Conservation (phyloP, 2,888 invertebrate genomes). For the Tillus elongatus region DNA sequence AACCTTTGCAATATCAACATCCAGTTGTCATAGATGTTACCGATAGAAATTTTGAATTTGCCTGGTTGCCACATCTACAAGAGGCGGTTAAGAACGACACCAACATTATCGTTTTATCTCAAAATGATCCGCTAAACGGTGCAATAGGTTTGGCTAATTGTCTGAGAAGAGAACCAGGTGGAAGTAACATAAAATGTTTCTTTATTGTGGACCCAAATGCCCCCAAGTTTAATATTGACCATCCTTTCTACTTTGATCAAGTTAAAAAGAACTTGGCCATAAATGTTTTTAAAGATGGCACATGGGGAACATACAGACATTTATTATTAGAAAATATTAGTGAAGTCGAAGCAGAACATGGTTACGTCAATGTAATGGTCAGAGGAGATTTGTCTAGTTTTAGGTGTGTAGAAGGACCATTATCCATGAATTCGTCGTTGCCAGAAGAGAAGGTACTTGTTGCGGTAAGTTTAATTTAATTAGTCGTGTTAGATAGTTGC, state of each 20-base stretch:
- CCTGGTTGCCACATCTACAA: constrained; percentile 47
- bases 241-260: constrained; percentile 57
- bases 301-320: constrained; percentile 65
- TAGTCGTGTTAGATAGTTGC: too few relatives aligned
- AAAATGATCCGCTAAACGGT: constrained; percentile 64
- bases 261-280: constrained; percentile 63
- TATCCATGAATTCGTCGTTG: constrained; percentile 36
- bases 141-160: constrained; percentile 61
- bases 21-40: constrained; percentile 45
- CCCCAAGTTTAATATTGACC: constrained; percentile 54
- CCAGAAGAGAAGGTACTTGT: constrained; percentile 11
- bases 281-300: constrained; percentile 59
- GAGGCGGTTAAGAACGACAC: constrained; percentile 35
- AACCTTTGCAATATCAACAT: too few relatives aligned
- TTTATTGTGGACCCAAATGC: constrained; percentile 52
- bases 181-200: constrained; percentile 40
- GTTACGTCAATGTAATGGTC: constrained; percentile 64
- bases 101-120: constrained; percentile 53
- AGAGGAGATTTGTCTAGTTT: constrained; percentile 82
- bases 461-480: constrained; percentile 13
- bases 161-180: constrained; percentile 52
- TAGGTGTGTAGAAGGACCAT: constrained; percentile 67
- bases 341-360: constrained; percentile 50
- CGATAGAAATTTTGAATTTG: constrained; percentile 39
- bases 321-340: constrained; percentile 50